phyloP scores from a whole-genome alignment of 2,888 invertebrate species.

The Ellobium chinense region DNA sequence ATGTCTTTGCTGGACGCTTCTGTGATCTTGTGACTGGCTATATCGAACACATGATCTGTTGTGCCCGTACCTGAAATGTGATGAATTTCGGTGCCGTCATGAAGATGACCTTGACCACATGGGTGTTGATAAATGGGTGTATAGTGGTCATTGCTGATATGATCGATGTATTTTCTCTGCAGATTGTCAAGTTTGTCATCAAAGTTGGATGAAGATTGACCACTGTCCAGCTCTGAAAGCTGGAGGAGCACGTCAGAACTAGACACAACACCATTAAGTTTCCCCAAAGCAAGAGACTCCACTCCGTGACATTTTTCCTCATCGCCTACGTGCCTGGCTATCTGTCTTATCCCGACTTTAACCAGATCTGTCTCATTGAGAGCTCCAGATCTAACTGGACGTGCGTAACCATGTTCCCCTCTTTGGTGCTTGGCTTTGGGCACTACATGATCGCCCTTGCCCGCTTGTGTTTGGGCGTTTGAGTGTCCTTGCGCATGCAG shows the following conservation, averaged over 20 bases:
- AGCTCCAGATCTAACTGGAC: neutral
- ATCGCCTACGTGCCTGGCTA: neutral
- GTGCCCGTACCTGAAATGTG: neutral
- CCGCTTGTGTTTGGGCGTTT: neutral
- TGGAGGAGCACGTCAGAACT: neutral
- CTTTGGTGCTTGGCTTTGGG: neutral
- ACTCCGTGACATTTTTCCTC: neutral
- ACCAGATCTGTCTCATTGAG: neutral
- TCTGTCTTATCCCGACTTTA: conserved; percentile 13
- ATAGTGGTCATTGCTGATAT: neutral
- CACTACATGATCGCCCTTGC: no score
- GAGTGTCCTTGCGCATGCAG: conserved; percentile 45
- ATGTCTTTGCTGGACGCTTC: neutral
- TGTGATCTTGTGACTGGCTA: neutral
- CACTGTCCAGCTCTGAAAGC: neutral
- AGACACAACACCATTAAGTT: neutral
- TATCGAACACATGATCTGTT: neutral
- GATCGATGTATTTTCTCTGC: no score
- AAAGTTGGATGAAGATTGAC: neutral
- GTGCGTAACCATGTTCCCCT: neutral
- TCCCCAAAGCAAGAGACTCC: neutral
- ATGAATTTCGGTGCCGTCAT: neutral
- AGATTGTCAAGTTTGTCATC: neutral
- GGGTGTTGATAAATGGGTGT: neutral
- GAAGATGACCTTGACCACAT: neutral